phyloP scores from a whole-genome alignment of 2,797 vertebrate genomes.

The Enteromius paludinosus region DNA sequence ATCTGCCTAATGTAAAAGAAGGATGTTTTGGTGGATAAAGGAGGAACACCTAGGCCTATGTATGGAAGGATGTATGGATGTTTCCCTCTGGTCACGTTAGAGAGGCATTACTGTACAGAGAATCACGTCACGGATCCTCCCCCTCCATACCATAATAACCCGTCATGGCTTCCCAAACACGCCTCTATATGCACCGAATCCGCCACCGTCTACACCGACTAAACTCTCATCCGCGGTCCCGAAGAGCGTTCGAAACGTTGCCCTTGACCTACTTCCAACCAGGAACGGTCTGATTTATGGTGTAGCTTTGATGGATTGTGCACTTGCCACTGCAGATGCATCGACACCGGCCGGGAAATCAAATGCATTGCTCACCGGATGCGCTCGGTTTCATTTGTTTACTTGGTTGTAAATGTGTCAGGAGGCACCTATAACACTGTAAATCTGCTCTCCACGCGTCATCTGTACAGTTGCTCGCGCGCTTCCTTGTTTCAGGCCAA shows the following conservation, averaged over 20 bases:
- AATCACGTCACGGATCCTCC: slow-evolving; percentile 50
- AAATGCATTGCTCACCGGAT: neutral
- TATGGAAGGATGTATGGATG: neutral
- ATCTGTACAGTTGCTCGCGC: slow-evolving; percentile 27
- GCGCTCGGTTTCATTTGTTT: neutral
- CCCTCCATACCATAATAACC: slow-evolving; percentile 55
- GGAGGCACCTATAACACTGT: neutral
- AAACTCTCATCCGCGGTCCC: neutral
- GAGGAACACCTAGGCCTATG: neutral
- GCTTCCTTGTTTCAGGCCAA: slow-evolving; percentile 40
- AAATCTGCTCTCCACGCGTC: neutral
- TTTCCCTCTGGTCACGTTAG: neutral
- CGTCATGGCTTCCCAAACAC: slow-evolving; percentile 47
- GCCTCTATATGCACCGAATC: slow-evolving; percentile 15
- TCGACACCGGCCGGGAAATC: neutral
- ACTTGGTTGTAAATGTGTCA: neutral
- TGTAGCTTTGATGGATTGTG: neutral
- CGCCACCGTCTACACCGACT: neutral
- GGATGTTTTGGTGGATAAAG: too few relatives aligned
- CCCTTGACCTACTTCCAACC: neutral
- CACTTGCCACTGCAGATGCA: slow-evolving; percentile 2
- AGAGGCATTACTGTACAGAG: slow-evolving; percentile 32
- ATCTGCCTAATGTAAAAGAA: neutral
- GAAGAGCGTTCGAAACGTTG: neutral
- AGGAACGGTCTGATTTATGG: neutral